A percentile compares a stretch with the other conserved stretches of the same genome.
Conservation (phyloP, 2,888 invertebrate species). For the Dasypogon diadema region DNA sequence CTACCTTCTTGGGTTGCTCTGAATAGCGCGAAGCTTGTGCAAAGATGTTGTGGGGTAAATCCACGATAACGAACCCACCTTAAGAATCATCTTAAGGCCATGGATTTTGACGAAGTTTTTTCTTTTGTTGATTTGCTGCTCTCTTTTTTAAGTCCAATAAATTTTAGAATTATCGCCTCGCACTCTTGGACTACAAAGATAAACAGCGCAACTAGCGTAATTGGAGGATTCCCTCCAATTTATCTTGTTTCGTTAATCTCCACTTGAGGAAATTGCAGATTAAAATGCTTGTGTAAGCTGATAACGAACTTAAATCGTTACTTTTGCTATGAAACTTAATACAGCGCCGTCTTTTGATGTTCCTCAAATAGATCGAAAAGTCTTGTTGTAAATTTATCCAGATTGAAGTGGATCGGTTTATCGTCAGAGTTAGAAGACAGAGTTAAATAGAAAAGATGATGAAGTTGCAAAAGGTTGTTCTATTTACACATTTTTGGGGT, state of each 20-base stretch:
- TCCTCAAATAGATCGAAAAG: no score
- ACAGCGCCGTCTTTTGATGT: no score
- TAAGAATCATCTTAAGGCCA: not conserved
- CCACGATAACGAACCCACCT: not conserved
- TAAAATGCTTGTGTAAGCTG: constrained; percentile 10
- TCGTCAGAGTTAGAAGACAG: no score
- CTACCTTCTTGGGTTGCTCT: not conserved
- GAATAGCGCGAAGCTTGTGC: not conserved
- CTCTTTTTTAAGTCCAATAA: constrained; percentile 2
- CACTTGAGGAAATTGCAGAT: constrained; percentile 11
- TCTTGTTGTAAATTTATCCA: no score
- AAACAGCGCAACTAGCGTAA: constrained; percentile 19
- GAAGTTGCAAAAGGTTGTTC: no score
- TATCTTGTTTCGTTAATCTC: constrained; percentile 24
- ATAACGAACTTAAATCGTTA: not conserved
- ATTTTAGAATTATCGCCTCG: constrained; percentile 29
- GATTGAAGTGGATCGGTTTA: no score
- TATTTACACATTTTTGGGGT: no score
- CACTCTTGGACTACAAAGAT: constrained; percentile 4
- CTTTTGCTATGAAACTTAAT: not conserved
- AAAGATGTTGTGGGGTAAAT: not conserved
- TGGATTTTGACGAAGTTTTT: constrained; percentile 32
- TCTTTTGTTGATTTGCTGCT: constrained; percentile 30
- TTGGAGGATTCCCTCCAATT: constrained; percentile 23
- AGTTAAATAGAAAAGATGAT: no score